Evolutionary conservation across 2,797 vertebrate species (phyloP).

Genomic region (Darevskia nairensis): DNA sequence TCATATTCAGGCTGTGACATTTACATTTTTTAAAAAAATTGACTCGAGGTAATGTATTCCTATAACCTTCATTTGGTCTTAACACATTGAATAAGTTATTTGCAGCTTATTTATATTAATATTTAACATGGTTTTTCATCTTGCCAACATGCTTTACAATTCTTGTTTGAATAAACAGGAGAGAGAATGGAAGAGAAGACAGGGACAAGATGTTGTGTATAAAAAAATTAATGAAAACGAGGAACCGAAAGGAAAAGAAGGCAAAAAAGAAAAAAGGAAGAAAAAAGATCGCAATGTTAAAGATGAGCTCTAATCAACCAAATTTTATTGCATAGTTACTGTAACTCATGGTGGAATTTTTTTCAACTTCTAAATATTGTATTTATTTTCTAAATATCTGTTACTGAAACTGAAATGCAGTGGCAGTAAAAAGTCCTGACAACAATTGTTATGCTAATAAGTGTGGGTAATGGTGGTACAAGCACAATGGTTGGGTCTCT

Average conservation of each 20-base stretch:
- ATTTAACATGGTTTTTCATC: constrained; percentile 30
- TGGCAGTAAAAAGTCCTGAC: constrained; percentile 8
- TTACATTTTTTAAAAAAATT: not conserved
- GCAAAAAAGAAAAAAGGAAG: constrained; percentile 72
- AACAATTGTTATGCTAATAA: not conserved
- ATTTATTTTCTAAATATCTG: constrained; percentile 35
- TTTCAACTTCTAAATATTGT: not conserved
- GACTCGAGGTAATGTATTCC: no score
- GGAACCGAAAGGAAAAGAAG: constrained; percentile 77
- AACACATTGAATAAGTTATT: not conserved
- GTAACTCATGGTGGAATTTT: constrained; percentile 18
- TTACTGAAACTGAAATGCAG: constrained; percentile 31
- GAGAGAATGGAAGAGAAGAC: constrained; percentile 64
- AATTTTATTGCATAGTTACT: constrained; percentile 34
- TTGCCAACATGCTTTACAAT: constrained; percentile 43
- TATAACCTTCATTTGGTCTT: not conserved
- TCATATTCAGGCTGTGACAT: not conserved
- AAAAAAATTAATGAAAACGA: constrained; percentile 72
- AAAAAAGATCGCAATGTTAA: constrained; percentile 80
- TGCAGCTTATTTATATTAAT: not conserved
- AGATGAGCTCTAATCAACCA: constrained; percentile 82
- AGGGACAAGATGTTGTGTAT: constrained; percentile 54
- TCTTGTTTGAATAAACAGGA: constrained; percentile 61
- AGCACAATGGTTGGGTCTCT: not conserved
- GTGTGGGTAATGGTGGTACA: not conserved